Evolutionary conservation across 2,888 invertebrate species (phyloP), one percentile per base, ranked within the genome.

Genomic region (Tanytarsus gracilentus): DNA sequence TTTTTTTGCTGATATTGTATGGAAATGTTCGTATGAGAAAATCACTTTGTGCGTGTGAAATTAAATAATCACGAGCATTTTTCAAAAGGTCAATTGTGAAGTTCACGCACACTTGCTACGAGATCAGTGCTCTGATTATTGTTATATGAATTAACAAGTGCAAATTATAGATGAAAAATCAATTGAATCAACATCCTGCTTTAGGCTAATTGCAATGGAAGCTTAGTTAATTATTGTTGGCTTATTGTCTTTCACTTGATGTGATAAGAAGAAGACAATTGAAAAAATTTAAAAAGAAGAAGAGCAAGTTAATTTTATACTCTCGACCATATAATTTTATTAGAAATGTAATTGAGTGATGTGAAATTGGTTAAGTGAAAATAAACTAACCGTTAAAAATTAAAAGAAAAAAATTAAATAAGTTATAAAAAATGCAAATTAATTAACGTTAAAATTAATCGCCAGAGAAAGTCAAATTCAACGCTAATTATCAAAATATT

Each of bases 81-180:
- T 40, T 40, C 9, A 40, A 40, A 40, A 55, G 55, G 55, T 52
- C 52, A 52, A 52, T 33, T 30, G 52, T 30, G 52, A 52, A 52
- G 52, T 52, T 52, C 33, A 52, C 18, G 30, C 26, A 5, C 21
- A 40, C 16, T 4, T 40, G 9, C 9, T 48, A 25, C 8, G 26
- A 52, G 52, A 52, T 52, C 52, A 30, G 16, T 50, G 50, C 27
- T 18, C 30, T 52, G 29, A 33, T 52, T 52, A 52, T 40, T 40
- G 40, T 40, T 40, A 9, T n/a, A 29, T n/a, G 14, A 48, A 9
- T 25, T 48, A 25, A 25, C 48, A 48, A 52, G 29, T 52, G 52
- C 33, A 33, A 52, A 33, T 29, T 16, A 52, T 52, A 5, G 29
- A 16, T 16, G 18, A 14, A 14, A 16, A 16, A 8, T 51, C 26